Percentiles rank a stretch among this genome's conserved stretches.
Conservation (phyloP, 2,888 invertebrate species). For the Macrophya annulata region DNA sequence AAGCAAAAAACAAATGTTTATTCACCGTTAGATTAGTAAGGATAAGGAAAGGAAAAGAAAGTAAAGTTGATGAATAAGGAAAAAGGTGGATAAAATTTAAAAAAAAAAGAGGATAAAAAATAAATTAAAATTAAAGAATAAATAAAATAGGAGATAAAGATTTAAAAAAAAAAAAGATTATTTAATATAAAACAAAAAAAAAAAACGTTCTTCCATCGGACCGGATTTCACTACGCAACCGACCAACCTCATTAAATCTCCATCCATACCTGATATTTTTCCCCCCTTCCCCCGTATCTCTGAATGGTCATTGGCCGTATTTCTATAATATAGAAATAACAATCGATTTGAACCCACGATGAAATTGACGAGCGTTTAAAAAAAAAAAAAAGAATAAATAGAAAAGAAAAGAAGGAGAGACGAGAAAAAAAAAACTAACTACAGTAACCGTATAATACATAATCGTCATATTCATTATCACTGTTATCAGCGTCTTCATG, state of each 20-base stretch:
- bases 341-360: background rate
- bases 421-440: background rate
- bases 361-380: background rate
- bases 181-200: background rate
- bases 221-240: constrained; percentile 32
- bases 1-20: background rate
- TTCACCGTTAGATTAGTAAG: background rate
- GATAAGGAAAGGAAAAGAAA: background rate
- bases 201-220: constrained; percentile 43
- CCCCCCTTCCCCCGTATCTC: too few species aligned
- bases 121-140: too few species aligned
- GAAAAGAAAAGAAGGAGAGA: background rate
- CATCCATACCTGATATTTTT: background rate
- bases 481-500: background rate
- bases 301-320: background rate
- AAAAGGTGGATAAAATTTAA: background rate
- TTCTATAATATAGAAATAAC: background rate
- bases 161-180: constrained; percentile 4
- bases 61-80: background rate
- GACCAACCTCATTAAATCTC: constrained; percentile 13
- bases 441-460: background rate
- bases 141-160: background rate
- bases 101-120: background rate
- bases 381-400: background rate
- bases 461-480: background rate